phyloP scores from a whole-genome alignment of 2,113 vertebrate species.

The Mixornis gularis region DNA sequence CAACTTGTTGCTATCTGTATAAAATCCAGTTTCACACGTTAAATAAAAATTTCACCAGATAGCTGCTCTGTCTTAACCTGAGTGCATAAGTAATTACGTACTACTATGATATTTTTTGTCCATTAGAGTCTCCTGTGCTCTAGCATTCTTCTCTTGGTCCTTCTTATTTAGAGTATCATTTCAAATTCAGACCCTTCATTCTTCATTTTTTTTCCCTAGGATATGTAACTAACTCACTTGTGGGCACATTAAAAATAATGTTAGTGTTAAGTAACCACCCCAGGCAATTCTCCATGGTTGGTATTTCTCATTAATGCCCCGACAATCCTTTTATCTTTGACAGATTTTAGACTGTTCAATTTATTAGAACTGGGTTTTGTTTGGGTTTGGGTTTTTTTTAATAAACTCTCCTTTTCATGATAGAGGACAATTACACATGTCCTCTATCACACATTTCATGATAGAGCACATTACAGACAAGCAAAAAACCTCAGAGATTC shows the following conservation, averaged over 20 bases:
- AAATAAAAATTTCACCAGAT: background rate
- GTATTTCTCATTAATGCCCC: background rate
- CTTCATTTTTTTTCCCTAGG: background rate
- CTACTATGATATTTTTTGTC: background rate
- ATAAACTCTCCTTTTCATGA: background rate
- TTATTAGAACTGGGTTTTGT: background rate
- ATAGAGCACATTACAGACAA: background rate
- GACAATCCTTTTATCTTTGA: background rate
- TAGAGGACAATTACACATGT: background rate
- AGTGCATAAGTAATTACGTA: background rate
- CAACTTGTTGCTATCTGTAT: background rate
- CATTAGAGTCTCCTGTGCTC: background rate
- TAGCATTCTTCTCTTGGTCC: background rate
- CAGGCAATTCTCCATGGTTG: background rate
- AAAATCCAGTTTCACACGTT: background rate
- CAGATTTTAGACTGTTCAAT: background rate
- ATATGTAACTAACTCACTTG: background rate
- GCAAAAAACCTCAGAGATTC: background rate
- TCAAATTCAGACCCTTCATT: background rate
- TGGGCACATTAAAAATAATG: background rate
- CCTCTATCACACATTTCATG: no score
- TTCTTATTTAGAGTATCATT: background rate
- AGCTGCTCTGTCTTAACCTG: background rate
- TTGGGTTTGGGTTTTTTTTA: background rate
- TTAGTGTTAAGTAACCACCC: background rate